Conservation (phyloP, 1,140 invertebrate genomes). For the Phthorimaea operculella region DNA sequence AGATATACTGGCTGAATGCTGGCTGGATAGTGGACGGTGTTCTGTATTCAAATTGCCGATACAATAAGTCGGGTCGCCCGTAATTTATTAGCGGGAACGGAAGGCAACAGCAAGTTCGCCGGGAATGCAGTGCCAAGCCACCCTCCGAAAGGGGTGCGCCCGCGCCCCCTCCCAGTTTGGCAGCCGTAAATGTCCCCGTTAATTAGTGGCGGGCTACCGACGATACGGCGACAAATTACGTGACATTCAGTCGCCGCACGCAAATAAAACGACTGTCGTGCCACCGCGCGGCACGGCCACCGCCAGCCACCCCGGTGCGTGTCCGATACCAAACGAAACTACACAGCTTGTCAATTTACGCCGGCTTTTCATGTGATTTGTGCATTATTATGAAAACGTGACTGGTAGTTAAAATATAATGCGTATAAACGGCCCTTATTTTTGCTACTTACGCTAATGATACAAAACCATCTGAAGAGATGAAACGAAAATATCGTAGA, state of each 20-base stretch:
- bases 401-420: too few species aligned
- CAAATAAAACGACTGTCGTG: conserved; percentile 27
- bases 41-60: conserved; percentile 3
- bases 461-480: too few species aligned
- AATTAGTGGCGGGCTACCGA: conserved; percentile 44
- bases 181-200: conserved; percentile 45
- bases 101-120: conserved; percentile 17
- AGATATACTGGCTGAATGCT: too few species aligned
- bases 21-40: neutral
- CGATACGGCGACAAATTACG: conserved; percentile 48
- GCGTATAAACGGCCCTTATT: too few species aligned
- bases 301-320: neutral
- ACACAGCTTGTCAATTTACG: too few species aligned
- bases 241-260: conserved; percentile 32
- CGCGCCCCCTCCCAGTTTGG: conserved; percentile 28
- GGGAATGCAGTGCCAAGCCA: conserved; percentile 16
- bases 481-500: too few species aligned
- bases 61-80: conserved; percentile 7
- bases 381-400: too few species aligned
- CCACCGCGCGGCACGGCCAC: neutral
- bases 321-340: neutral
- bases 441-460: too few species aligned
- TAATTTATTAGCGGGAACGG: conserved; percentile 19
- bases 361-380: too few species aligned
- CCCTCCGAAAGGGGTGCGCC: conserved; percentile 14